Evolutionary conservation across 2,797 vertebrate genomes (phyloP).

Genomic region (Intellagama lesueurii): DNA sequence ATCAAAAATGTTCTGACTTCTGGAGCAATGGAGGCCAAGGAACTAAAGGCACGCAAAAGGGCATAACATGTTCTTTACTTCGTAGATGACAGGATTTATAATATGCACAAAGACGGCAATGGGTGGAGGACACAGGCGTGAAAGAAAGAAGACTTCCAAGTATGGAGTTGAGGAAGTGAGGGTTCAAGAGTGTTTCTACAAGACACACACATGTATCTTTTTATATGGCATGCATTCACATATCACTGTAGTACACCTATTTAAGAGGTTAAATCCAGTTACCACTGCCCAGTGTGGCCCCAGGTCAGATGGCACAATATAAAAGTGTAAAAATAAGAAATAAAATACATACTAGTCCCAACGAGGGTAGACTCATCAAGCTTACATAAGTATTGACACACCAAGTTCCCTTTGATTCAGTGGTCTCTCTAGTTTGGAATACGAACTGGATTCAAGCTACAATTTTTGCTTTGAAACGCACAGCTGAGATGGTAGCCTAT

Average conservation of each 20-base stretch:
- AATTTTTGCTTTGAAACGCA: not conserved
- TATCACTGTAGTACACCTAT: not conserved
- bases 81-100: not conserved
- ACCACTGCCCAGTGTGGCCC: too few species aligned
- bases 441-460: too few species aligned
- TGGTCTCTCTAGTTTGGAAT: too few species aligned
- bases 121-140: not conserved
- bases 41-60: slow-evolving; percentile 33
- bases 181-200: not conserved
- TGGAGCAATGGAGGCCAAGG: slow-evolving; percentile 38
- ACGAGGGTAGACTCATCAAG: too few species aligned
- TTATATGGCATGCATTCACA: not conserved
- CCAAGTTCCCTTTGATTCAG: too few species aligned
- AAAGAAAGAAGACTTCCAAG: not conserved
- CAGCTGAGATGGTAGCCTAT: not conserved
- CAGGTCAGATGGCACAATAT: too few species aligned
- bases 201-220: not conserved
- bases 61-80: slow-evolving; percentile 14
- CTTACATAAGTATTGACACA: too few species aligned
- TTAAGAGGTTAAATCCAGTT: not conserved
- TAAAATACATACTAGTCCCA: too few species aligned
- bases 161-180: not conserved
- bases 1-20: slow-evolving; percentile 40
- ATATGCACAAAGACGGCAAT: not conserved
- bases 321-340: too few species aligned